These are phyloP conservation scores for Aspidoscelis tigris DNA, from an alignment of 2,113 vertebrate genomes.

Conservation along the genomic window DNA sequence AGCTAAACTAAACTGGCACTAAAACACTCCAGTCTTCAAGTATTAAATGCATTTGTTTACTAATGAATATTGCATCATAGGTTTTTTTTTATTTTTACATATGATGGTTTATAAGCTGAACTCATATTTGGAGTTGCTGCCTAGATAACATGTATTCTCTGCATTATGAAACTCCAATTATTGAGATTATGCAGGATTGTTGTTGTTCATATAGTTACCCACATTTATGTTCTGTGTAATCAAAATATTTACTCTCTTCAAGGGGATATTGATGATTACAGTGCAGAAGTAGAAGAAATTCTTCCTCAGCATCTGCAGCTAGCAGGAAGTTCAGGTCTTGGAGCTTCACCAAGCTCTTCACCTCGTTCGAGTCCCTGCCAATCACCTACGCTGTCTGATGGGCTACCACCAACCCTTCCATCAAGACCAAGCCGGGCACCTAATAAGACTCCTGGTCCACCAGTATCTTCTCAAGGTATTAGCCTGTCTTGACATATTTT, in stretches of 20 bases:
- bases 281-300: conserved; percentile 90
- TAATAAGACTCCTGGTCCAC: conserved; percentile 78
- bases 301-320: conserved; percentile 94
- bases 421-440: conserved; percentile 81
- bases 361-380: conserved; percentile 91
- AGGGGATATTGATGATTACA: conserved; percentile 94
- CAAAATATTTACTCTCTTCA: conserved; percentile 28
- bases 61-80: not conserved
- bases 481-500: not conserved
- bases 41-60: not conserved
- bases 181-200: not conserved
- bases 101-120: too few relatives aligned
- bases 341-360: conserved; percentile 87
- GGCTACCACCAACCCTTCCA: conserved; percentile 75
- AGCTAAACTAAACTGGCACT: not conserved
- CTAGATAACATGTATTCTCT: too few relatives aligned
- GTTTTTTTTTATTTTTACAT: too few relatives aligned
- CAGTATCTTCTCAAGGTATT: conserved; percentile 72
- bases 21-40: too few relatives aligned
- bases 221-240: not conserved
- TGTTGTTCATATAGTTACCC: not conserved
- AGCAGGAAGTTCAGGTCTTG: conserved; percentile 76
- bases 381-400: conserved; percentile 90
- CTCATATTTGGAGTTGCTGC: not conserved
- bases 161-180: not conserved